Percentiles rank a stretch among this genome's conserved stretches.
phyloP scores from a whole-genome alignment of 2,113 vertebrate species.

The Hucho hucho region DNA sequence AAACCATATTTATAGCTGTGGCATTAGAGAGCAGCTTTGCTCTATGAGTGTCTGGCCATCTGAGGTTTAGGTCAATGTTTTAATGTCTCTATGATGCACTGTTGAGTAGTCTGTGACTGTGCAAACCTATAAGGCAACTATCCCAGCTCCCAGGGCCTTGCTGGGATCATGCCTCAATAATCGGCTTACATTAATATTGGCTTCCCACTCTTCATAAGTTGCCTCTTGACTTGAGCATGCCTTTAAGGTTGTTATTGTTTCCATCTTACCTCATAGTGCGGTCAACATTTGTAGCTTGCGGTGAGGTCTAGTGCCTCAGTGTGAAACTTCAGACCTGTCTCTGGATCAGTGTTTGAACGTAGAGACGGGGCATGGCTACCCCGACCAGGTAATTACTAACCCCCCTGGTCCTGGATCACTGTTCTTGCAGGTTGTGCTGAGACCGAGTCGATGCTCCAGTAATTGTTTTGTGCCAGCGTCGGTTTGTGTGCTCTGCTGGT shows the following conservation, averaged over 20 bases:
- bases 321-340: too few species aligned
- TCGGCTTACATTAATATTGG: too few species aligned
- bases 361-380: too few species aligned
- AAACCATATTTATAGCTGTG: too few species aligned
- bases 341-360: too few species aligned
- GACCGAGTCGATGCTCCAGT: constrained; percentile 22
- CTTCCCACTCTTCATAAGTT: too few species aligned
- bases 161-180: not conserved
- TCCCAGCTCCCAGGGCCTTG: not conserved
- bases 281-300: not conserved
- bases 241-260: not conserved
- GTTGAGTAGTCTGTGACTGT: not conserved
- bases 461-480: not conserved
- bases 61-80: not conserved
- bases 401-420: not conserved
- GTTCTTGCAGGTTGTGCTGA: not conserved
- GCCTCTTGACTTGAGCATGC: too few species aligned
- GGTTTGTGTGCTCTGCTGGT: constrained; percentile 39
- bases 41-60: not conserved
- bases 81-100: not conserved
- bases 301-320: not conserved
- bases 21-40: not conserved
- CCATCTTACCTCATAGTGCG: not conserved
- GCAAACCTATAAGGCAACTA: too few species aligned
- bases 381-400: not conserved